Evolutionary conservation across 1,140 invertebrate genomes (phyloP), one percentile per base, ranked within the genome.

Genomic region (Drosophila jambulina): DNA sequence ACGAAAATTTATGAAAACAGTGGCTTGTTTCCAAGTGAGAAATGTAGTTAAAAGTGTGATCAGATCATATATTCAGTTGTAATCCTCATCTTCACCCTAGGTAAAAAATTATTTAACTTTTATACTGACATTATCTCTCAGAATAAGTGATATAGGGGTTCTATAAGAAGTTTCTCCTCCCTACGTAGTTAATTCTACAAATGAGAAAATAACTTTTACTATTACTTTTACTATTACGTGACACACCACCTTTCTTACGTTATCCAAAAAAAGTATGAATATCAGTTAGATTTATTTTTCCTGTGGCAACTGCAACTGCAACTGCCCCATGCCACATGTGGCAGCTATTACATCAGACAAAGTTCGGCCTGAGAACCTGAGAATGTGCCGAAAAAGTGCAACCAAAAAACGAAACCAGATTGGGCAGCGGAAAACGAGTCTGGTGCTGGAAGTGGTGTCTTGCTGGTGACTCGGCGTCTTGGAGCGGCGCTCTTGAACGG

Each of bases 311-410:
- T 51, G 45, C 62, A 53, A 69, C 27, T 51, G 45, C 46, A 59
- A 60, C 63, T 59, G 80, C 57, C 83, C 46, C 75, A 79, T 54
- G 53, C 53, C 53, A 88, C 70, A 61, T 71, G 53, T 53, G 53
- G 76, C 78, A 49, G 64, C 46, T 90, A 88, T 88, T 88, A 90
- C 85, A 90, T 88, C 85, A 88, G 85, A 75, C 75, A 76, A 85
- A 75, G 36, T 68, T 48, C 46, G 46, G 71, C 68, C 77, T 46
- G 70, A 85, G 81, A 85, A 79, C 78, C 65, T 81, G 84, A 88
- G 84, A 88, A 90, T 90, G 82, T 65, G 63, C 49, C 85, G 61
- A 78, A 78, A 77, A 78, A 71, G 51, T 48, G 10, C 21, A 1
- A 29, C 25, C 48, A 29, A 42, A 36, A 17, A 72, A 59, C 51